Conservation (phyloP, 2,797 vertebrate species). For the Alectoris magna region DNA sequence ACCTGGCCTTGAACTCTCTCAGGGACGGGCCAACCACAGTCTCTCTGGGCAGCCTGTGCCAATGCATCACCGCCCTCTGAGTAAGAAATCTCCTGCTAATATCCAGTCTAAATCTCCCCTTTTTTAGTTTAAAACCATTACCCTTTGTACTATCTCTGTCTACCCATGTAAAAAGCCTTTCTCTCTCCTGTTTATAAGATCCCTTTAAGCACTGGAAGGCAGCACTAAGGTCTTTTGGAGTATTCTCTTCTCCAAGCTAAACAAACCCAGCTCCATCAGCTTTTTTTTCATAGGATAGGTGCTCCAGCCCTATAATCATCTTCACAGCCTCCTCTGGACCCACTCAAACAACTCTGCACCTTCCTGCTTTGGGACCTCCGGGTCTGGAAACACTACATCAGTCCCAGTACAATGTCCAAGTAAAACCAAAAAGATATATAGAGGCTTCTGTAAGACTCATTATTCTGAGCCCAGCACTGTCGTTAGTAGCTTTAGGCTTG, state of each 20-base stretch:
- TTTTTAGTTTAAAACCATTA: background rate
- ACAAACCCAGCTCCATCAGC: background rate
- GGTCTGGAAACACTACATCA: background rate
- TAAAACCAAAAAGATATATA: background rate
- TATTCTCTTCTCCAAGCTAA: background rate
- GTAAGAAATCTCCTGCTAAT: too few species aligned
- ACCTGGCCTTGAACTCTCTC: too few species aligned
- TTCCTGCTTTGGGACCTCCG: too few species aligned
- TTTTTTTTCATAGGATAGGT: background rate
- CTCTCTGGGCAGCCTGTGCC: too few species aligned
- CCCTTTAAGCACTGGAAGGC: background rate
- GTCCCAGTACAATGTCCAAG: rapidly evolving
- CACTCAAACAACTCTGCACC: background rate
- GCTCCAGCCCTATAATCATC: background rate
- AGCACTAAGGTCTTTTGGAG: background rate
- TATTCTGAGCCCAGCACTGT: background rate
- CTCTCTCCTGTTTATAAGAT: background rate
- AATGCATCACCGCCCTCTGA: too few species aligned
- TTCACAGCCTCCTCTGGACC: background rate
- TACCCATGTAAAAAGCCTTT: background rate
- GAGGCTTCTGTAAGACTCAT: background rate
- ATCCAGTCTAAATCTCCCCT: background rate
- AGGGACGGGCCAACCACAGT: too few species aligned
- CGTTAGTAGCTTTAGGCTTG: background rate
- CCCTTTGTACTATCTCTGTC: background rate